These are phyloP conservation scores for Leptopilina syphax DNA, from an alignment of 2,888 invertebrate genomes.

Conservation along the genomic window DNA sequence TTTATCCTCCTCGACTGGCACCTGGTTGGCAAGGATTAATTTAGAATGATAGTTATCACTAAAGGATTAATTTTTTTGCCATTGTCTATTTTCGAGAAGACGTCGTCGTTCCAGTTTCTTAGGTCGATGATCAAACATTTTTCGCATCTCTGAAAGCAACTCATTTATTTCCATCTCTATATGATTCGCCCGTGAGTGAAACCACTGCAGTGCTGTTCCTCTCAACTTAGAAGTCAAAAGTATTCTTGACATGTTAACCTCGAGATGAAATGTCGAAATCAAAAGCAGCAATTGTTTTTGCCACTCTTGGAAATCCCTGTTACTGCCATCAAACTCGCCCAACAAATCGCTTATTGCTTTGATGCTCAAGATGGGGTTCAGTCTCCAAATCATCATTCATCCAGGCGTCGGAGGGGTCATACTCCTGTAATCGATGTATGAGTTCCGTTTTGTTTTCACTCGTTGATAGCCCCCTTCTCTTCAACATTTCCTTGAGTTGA, in stretches of 20 bases:
- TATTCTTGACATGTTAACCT: slow-evolving; percentile 42
- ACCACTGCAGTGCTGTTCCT: slow-evolving; percentile 31
- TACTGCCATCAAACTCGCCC: slow-evolving; percentile 43
- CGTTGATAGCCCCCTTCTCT: too few species aligned
- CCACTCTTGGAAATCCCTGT: slow-evolving; percentile 43
- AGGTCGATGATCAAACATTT: slow-evolving; percentile 36
- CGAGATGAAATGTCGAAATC: slow-evolving; percentile 29
- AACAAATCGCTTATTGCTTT: slow-evolving; percentile 45
- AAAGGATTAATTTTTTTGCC: slow-evolving; percentile 46
- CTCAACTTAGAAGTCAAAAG: slow-evolving; percentile 41
- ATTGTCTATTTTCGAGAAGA: slow-evolving; percentile 48
- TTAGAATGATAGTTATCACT: slow-evolving; percentile 51
- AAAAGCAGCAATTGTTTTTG: slow-evolving; percentile 43
- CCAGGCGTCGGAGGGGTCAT: too few species aligned
- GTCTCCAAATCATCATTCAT: too few species aligned
- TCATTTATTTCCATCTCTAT: slow-evolving; percentile 28
- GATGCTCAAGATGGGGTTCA: too few species aligned
- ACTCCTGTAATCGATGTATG: too few species aligned
- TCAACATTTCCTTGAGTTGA: too few species aligned
- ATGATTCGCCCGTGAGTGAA: slow-evolving; percentile 37
- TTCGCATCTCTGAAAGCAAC: slow-evolving; percentile 33
- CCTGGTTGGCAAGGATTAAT: slow-evolving; percentile 48
- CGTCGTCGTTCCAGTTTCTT: slow-evolving; percentile 30
- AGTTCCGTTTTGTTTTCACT: too few species aligned
- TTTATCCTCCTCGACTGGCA: slow-evolving; percentile 48